Conservation (phyloP, 2,888 invertebrate genomes). For the Baronia brevicornis region DNA sequence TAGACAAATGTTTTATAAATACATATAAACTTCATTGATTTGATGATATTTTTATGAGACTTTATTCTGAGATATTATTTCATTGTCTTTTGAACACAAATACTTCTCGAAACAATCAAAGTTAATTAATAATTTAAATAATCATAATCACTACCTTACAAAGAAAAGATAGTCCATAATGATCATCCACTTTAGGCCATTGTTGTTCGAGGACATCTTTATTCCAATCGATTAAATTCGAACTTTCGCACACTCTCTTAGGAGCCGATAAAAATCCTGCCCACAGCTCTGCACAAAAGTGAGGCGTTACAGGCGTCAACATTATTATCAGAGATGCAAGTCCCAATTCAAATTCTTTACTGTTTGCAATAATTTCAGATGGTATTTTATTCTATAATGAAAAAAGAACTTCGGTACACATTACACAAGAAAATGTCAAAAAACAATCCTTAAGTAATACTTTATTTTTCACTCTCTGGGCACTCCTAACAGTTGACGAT, state of each 20-base stretch:
- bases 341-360: constrained; percentile 85
- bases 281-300: constrained; percentile 95
- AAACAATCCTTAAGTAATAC: no score
- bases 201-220: constrained; percentile 82
- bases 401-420: background rate
- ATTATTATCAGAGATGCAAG: constrained; percentile 87
- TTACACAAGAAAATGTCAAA: background rate
- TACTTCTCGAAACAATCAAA: no score
- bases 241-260: constrained; percentile 62
- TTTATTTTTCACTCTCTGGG: no score
- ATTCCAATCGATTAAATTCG: constrained; percentile 78
- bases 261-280: constrained; percentile 81
- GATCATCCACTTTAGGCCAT: constrained; percentile 85
- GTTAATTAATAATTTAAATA: no score
- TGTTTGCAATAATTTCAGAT: constrained; percentile 75
- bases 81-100: no score
- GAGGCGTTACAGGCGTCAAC: constrained; percentile 92
- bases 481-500: no score
- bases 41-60: no score
- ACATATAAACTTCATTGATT: no score
- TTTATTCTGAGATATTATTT: no score
- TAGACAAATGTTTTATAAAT: no score
- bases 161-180: constrained; percentile 79
- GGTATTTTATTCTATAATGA: constrained; percentile 75
- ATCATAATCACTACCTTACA: no score